These are phyloP conservation scores for Cariama cristata DNA, from an alignment of 2,113 vertebrate genomes.

Conservation along the genomic window DNA sequence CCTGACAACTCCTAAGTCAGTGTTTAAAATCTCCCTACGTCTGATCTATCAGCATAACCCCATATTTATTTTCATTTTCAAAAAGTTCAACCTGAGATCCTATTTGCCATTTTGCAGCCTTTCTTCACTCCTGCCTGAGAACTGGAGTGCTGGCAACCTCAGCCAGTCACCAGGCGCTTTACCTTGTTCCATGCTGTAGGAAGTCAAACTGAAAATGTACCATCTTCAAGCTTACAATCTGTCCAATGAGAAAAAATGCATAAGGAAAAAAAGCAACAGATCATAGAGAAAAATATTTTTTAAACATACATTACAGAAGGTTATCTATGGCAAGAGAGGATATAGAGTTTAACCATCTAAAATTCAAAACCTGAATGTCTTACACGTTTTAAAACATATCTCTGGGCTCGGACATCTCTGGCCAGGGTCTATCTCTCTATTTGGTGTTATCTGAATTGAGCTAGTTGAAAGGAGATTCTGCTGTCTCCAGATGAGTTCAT, in stretches of 20 bases:
- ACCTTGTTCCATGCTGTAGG: not conserved
- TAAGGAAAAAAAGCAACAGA: not conserved
- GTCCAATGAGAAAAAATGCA: not conserved
- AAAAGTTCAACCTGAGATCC: not conserved
- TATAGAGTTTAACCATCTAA: not conserved
- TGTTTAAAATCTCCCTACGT: not conserved
- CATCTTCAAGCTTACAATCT: not conserved
- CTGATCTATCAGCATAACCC: not conserved
- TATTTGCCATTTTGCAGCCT: not conserved
- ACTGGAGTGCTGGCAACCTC: not conserved
- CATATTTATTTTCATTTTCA: not conserved
- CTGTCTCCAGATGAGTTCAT: not conserved
- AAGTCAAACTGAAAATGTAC: not conserved
- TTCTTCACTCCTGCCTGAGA: not conserved
- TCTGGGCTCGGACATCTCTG: not conserved
- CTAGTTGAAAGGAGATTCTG: constrained; percentile 1
- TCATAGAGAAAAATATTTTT: not conserved
- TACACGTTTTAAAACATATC: not conserved
- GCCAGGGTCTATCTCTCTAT: not conserved
- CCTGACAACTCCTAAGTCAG: not conserved
- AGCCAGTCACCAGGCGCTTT: not conserved
- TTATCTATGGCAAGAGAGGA: not conserved
- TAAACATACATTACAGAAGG: not conserved
- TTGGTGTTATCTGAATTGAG: not conserved
- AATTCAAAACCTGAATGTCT: not conserved